Base-by-base conservation (phyloP, 1,140 invertebrate species). In the Globodera rostochiensis region DNA sequence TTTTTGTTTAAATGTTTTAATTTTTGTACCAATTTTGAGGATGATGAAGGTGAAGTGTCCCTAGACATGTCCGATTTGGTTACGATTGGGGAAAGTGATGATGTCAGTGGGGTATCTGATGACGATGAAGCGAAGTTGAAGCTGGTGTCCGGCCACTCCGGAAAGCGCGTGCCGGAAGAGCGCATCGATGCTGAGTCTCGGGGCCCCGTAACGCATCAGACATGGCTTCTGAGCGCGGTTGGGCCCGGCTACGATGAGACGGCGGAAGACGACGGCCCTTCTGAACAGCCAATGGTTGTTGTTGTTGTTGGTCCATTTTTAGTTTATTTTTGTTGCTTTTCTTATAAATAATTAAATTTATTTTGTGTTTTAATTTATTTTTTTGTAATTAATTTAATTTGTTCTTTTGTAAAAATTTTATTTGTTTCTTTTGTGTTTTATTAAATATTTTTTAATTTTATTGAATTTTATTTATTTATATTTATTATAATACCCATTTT, bases 1-100 rank as follows among this genome's bases (percentile, higher is more conserved):
- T 64, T 19, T 64, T 53, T 11, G 15, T 53, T 53, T 53, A 53
- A 53, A 11, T 53, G 9, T 53, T 53, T 53, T 53, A 11, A 53
- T 53, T 53, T 9, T 53, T n/a, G 7, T 36, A 21, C 19, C 13
- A 69, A 66, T 50, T 53, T 66, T 78, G 53, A 69, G 21, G 69
- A 64, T 78, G 45, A 69, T 64, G 9, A 67, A 11, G n/a, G 19
- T 13, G 75, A 77, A 69, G 46, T 53, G 60, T 36, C 49, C n/a
- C 5, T 15, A 19, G 66, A 19, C 15, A 36, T 45, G 21, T 9
- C 21, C 53, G 21, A 50, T 74, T n/a, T 74, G 49, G 49, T 25
- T 4, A 46, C 36, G 25, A 13, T 47, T 76, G 49, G 49, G n/a
- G 47, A 8, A 19, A 4, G 47, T 53, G 60, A 60, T 77, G 6